These are phyloP conservation scores for Petrolisthes manimaculis DNA, from an alignment of 2,888 invertebrate genomes.

Conservation along the genomic window DNA sequence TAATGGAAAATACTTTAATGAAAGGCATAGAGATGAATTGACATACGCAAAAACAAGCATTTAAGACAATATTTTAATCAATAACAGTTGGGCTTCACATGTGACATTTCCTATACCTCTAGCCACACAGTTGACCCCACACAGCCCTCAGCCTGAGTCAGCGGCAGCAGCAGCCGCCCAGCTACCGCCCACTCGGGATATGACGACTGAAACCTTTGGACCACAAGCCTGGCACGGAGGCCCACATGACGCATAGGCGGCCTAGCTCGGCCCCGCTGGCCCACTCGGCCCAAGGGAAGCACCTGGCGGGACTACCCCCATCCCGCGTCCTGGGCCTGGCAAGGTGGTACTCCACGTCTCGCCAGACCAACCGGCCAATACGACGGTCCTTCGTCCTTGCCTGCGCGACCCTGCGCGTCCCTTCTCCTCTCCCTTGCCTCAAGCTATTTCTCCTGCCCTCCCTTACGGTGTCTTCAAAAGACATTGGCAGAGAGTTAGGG, in stretches of 20 bases:
- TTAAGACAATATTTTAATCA: slow-evolving; percentile 34
- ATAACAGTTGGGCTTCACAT: slow-evolving; percentile 51
- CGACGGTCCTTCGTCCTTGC: slow-evolving; percentile 51
- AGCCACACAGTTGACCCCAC: slow-evolving; percentile 54
- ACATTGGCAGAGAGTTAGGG: slow-evolving; percentile 61
- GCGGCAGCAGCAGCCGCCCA: slow-evolving; percentile 28
- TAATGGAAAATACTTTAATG: slow-evolving; percentile 30
- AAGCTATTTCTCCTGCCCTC: slow-evolving; percentile 61
- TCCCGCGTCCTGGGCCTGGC: slow-evolving; percentile 34
- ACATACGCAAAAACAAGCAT: slow-evolving; percentile 45
- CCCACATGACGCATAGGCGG: slow-evolving; percentile 43
- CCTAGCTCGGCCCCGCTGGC: slow-evolving; percentile 52
- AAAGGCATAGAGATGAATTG: slow-evolving; percentile 34
- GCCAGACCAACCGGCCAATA: slow-evolving; percentile 55
- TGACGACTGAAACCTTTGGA: neutral
- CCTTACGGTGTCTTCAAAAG: slow-evolving; percentile 64
- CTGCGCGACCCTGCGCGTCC: slow-evolving; percentile 56
- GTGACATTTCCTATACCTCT: slow-evolving; percentile 54
- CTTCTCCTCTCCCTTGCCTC: slow-evolving; percentile 60
- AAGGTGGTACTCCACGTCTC: slow-evolving; percentile 51
- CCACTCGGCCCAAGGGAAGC: slow-evolving; percentile 31
- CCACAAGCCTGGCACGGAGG: slow-evolving; percentile 40
- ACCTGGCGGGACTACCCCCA: slow-evolving; percentile 30
- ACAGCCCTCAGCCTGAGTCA: slow-evolving; percentile 48
- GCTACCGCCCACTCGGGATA: neutral